phyloP scores from a whole-genome alignment of 2,888 invertebrate species.

The Urechis unicinctus region DNA sequence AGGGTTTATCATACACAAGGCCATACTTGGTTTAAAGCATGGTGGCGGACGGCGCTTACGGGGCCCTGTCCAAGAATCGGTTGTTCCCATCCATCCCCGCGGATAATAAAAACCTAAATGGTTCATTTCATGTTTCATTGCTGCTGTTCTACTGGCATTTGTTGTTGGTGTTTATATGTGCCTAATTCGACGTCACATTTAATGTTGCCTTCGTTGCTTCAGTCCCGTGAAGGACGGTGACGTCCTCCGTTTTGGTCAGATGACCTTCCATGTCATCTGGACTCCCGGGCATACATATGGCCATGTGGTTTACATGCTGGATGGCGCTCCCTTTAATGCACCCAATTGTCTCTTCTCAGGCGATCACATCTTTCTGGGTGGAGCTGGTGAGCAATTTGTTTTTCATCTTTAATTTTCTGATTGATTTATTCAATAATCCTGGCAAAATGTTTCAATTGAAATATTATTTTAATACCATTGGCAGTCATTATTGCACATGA shows the following conservation, averaged over 20 bases:
- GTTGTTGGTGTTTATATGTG: neutral
- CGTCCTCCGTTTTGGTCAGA: slow-evolving; percentile 31
- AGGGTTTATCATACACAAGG: too few relatives aligned
- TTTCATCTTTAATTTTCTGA: neutral
- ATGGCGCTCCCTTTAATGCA: slow-evolving; percentile 32
- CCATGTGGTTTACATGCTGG: slow-evolving; percentile 40
- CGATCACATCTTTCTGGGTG: slow-evolving; percentile 41
- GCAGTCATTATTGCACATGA: neutral
- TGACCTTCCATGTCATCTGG: slow-evolving; percentile 31
- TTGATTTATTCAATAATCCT: neutral
- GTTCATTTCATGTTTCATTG: too few relatives aligned
- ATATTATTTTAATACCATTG: neutral
- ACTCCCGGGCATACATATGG: slow-evolving; percentile 46
- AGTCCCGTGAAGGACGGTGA: slow-evolving; percentile 33
- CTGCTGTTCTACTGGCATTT: too few relatives aligned
- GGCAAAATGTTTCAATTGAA: neutral
- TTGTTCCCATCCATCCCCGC: too few relatives aligned
- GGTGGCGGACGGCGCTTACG: too few relatives aligned
- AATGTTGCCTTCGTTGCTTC: neutral
- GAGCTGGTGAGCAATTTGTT: slow-evolving; percentile 35
- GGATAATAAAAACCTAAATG: too few relatives aligned
- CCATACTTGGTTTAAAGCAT: too few relatives aligned
- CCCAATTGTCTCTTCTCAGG: slow-evolving; percentile 43
- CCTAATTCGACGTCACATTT: neutral
- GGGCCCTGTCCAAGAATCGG: too few relatives aligned